These are phyloP conservation scores for Drosophila eugracilis DNA, from an alignment of 1,140 invertebrate species.

Conservation along the genomic window DNA sequence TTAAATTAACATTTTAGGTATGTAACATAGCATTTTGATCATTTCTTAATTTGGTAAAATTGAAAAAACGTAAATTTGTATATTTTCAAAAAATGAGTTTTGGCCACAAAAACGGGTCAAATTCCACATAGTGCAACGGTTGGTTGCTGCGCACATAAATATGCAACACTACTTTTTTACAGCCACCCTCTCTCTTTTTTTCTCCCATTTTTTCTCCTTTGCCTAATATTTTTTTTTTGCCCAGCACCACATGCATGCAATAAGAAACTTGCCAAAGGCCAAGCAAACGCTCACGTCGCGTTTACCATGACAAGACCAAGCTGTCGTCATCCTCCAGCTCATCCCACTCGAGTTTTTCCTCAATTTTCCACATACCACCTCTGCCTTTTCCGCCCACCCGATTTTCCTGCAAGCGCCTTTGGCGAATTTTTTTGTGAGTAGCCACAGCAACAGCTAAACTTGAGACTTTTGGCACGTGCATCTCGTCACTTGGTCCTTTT, in stretches of 20 bases:
- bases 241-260: constrained; percentile 31
- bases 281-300: constrained; percentile 39
- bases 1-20: too few relatives aligned
- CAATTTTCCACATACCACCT: constrained; percentile 29
- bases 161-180: constrained; percentile 52
- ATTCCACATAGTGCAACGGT: too few relatives aligned
- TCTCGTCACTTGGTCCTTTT: constrained; percentile 12
- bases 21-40: too few relatives aligned
- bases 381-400: neutral
- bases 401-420: constrained; percentile 6
- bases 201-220: constrained; percentile 5
- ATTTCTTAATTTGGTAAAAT: too few relatives aligned
- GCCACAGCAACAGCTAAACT: constrained; percentile 52
- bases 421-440: constrained; percentile 37
- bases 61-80: too few relatives aligned
- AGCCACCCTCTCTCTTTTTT: too few relatives aligned
- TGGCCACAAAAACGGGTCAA: too few relatives aligned
- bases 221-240: neutral
- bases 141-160: constrained; percentile 46
- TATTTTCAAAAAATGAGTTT: too few relatives aligned
- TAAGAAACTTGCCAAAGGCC: constrained; percentile 52
- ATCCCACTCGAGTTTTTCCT: constrained; percentile 37
- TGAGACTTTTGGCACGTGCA: constrained; percentile 55
- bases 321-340: constrained; percentile 39
- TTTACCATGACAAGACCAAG: constrained; percentile 43